These are phyloP conservation scores for Oostethus manadensis DNA, from an alignment of 2,113 vertebrate species.

Conservation along the genomic window DNA sequence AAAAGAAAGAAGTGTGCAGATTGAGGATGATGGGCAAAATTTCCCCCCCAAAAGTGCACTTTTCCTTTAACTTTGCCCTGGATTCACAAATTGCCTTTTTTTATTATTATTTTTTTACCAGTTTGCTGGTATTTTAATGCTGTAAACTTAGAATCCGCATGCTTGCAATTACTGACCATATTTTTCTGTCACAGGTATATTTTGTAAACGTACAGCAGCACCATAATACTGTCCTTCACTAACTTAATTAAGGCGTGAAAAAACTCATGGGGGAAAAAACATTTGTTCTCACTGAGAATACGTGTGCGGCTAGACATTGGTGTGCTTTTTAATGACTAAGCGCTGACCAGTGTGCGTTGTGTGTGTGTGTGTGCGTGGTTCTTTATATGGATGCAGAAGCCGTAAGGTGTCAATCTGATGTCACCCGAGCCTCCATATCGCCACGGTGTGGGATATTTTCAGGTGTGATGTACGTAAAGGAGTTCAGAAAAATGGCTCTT, in stretches of 20 bases:
- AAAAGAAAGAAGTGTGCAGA: too few relatives aligned
- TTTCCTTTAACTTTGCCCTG: slow-evolving; percentile 4
- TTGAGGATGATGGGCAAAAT: too few relatives aligned
- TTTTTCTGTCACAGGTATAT: slow-evolving; percentile 30
- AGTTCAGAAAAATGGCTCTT: slow-evolving; percentile 22
- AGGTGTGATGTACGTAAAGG: not conserved
- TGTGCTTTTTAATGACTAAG: slow-evolving; percentile 64
- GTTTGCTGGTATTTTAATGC: slow-evolving; percentile 33
- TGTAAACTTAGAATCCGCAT: slow-evolving; percentile 64
- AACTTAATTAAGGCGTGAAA: slow-evolving; percentile 64
- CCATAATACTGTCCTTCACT: slow-evolving; percentile 53
- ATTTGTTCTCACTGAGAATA: slow-evolving; percentile 54
- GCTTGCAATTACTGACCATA: slow-evolving; percentile 35
- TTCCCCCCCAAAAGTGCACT: too few relatives aligned
- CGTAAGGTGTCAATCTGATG: slow-evolving; percentile 17
- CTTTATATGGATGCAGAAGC: slow-evolving; percentile 38
- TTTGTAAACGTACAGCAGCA: slow-evolving; percentile 65
- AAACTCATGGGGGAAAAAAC: slow-evolving; percentile 25
- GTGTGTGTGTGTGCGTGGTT: slow-evolving; percentile 16
- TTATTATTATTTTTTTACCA: slow-evolving; percentile 42
- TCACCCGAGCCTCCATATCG: slow-evolving; percentile 18
- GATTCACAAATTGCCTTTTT: slow-evolving; percentile 26
- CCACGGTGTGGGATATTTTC: slow-evolving; percentile 2
- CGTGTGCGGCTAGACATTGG: slow-evolving; percentile 62
- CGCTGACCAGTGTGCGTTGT: slow-evolving; percentile 35